Evolutionary conservation across 2,888 invertebrate genomes (phyloP), one percentile per base, ranked within the genome.

Genomic region (Bugulina stolonifera): DNA sequence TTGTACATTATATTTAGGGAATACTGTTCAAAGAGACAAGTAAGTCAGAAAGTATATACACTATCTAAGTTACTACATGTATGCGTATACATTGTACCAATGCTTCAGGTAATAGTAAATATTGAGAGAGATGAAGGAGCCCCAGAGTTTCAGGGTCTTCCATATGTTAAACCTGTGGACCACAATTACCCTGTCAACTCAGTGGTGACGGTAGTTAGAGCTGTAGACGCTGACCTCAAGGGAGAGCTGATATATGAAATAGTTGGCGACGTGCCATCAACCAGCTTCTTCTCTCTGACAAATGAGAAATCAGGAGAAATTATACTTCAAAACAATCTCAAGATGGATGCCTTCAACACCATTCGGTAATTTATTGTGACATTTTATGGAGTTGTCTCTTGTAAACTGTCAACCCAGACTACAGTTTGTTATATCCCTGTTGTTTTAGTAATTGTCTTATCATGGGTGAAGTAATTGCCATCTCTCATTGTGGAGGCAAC

Each of bases 231-330:
- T 29, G 69, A 2, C 23, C 72, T 73, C 32, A 72, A 76, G 75
- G 76, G 76, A 18, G 34, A 72, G 5, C 25, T 76, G 22, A 64
- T 75, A 27, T 76, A 76, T 72, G 73, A 72, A 35, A 72, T 78
- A 0, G 73, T 70, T 64, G 81, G 81, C 5, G 74, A 75, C 1
- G 73, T 76, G n/a, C 77, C 79, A 10, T 78, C 77, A 23, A 76
- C 77, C 10, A 76, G 74, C 69, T 79, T 79, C 76, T 80, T 81
- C 74, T 73, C 71, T 22, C 75, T 82, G 69, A 74, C 78, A 27
- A 71, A 74, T 23, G 43, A 58, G 1, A 78, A 3, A 29, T 76
- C 73, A 43, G 81, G 78, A 27, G 73, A 74, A 22, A 76, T 82
- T 43, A 73, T 75, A 25, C 73, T 81, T 0, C 73, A 71, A 0